Evolutionary conservation across 1,140 invertebrate species (phyloP), one percentile per base, ranked within the genome.

Genomic region (Zaprionus ornatus): DNA sequence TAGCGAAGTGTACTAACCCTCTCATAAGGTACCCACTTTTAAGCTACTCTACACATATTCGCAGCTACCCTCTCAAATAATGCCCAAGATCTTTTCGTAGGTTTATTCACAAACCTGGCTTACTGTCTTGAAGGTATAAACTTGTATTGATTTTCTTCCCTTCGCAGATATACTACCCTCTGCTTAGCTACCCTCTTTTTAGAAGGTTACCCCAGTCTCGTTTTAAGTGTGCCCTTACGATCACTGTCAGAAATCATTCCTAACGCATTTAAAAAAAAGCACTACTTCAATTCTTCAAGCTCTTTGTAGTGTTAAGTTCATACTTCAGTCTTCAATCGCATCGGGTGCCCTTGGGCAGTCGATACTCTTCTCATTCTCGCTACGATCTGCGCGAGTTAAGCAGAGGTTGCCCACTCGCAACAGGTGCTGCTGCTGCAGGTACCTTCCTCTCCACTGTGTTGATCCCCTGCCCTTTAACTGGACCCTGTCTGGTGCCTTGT

Each of bases 111-210:
- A 32, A 3, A 29, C 29, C 0, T 29, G 3, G 10, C 7, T 0
- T 10, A 10, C 0, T 29, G 7, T 15, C 35, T 37, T 3, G 0
- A 37, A 4, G 3, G 29, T 29, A 29, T 9, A 29, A 10, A 10
- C 2, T 3, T 0, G 0, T 10, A 29, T 29, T 0, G 29, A 2
- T 9, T 10, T 3, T 7, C 0, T 37, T 37, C 0, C 13, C 13
- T 15, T 2, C 1, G 4, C 0, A 37, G 4, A 37, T 37, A 15
- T 4, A 15, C 3, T 37, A 37, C 13, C 35, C 3, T 37, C 13
- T 37, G 0, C 13, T 15, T 37, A 13, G 35, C 35, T 37, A 37
- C 13, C 13, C 3, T 37, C 12, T 35, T 4, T 35, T 13, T 13
- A 37, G 35, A 12, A 1, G 7, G 37, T 4, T 40, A n/a, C 4